A percentile compares a stretch with the other conserved stretches of the same genome.
phyloP scores from a whole-genome alignment of 2,888 invertebrate genomes.

The Drosophila suboccidentalis region DNA sequence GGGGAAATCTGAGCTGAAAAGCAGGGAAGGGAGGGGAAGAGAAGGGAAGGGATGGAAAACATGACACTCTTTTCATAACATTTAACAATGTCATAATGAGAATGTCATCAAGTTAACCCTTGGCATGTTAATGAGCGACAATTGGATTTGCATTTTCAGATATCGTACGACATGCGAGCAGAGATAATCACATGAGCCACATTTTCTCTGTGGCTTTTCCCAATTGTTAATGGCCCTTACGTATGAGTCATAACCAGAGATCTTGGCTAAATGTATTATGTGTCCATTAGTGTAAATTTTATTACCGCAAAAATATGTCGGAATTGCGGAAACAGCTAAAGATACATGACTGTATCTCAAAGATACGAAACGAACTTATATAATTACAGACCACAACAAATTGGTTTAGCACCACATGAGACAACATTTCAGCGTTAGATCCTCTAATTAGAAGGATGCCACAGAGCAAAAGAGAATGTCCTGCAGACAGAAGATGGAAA shows the following conservation, averaged over 20 bases:
- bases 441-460: slow-evolving; percentile 51
- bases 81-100: slow-evolving; percentile 81
- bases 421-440: slow-evolving; percentile 43
- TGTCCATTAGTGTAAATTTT: slow-evolving; percentile 72
- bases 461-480: slow-evolving; percentile 1
- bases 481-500: neutral
- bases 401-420: slow-evolving; percentile 68
- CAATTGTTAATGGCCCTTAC: slow-evolving; percentile 26
- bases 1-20: slow-evolving; percentile 22
- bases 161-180: slow-evolving; percentile 1
- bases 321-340: slow-evolving; percentile 30
- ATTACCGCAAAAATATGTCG: slow-evolving; percentile 60
- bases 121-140: slow-evolving; percentile 59
- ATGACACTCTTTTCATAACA: slow-evolving; percentile 78
- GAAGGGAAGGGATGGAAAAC: slow-evolving; percentile 24
- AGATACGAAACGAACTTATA: slow-evolving; percentile 57
- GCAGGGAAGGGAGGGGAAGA: neutral
- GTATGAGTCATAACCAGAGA: slow-evolving; percentile 44
- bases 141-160: slow-evolving; percentile 52
- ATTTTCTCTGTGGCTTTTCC: slow-evolving; percentile 40
- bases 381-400: slow-evolving; percentile 64
- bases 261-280: slow-evolving; percentile 57
- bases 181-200: slow-evolving; percentile 40
- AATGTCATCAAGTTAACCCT: slow-evolving; percentile 56
- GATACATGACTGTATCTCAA: slow-evolving; percentile 38